phyloP scores from a whole-genome alignment of 2,113 vertebrate species.

The Microcebus griseorufus region DNA sequence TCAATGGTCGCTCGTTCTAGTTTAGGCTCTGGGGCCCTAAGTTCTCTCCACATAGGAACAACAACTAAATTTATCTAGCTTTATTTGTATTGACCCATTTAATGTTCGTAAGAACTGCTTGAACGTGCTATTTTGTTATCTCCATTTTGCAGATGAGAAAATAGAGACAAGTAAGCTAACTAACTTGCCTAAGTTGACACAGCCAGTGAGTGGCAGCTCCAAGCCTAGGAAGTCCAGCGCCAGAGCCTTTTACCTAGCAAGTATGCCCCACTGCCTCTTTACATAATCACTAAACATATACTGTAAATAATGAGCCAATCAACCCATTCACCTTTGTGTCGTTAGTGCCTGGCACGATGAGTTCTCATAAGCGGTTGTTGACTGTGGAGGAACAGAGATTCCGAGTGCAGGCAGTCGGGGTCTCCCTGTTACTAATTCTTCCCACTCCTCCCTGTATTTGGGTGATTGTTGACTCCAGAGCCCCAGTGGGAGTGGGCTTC shows the following conservation, averaged over 20 bases:
- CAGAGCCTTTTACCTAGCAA: not conserved
- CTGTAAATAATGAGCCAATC: not conserved
- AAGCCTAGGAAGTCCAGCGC: not conserved
- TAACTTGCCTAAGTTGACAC: not conserved
- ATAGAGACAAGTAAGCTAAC: not conserved
- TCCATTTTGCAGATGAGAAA: conserved; percentile 24
- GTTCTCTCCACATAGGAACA: not conserved
- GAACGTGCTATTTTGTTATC: not conserved
- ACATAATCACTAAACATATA: not conserved
- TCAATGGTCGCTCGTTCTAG: not conserved
- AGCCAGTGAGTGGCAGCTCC: not conserved
- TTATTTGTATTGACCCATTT: not conserved
- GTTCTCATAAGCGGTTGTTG: not conserved
- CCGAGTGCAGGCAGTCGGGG: not conserved
- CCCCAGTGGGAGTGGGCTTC: not conserved
- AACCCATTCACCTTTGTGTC: not conserved
- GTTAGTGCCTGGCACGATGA: not conserved
- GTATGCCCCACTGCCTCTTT: not conserved
- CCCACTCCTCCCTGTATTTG: accelerated
- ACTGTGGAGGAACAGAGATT: not conserved
- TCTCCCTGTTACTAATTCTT: not conserved
- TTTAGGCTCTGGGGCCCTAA: not conserved
- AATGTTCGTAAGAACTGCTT: not conserved
- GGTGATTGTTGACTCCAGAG: not conserved
- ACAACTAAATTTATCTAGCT: not conserved